Base-by-base conservation (phyloP, 2,888 invertebrate species). In the Ptilodon capucinus region DNA sequence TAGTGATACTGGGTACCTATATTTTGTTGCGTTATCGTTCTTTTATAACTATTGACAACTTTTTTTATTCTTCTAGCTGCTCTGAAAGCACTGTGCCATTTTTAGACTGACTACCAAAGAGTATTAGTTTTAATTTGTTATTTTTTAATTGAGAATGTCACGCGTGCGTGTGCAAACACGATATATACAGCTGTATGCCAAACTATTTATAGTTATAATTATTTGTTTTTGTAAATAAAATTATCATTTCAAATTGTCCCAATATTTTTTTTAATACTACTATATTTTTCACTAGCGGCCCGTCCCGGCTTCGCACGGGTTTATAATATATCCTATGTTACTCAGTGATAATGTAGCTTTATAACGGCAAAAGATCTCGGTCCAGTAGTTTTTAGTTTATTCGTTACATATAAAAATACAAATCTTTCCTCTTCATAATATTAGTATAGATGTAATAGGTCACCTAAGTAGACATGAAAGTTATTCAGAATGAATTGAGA, bases 101-200 rank as follows among this genome's bases (percentile, higher is more conserved):
- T 19, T 70, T 70, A 81, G 83, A 84, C 85, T 84, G 84, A 85
- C 70, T 73, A 42, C 82, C 80, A 82, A 84, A 85, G 77, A 82
- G 81, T 81, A 81, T 81, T 79, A 78, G 65, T 68, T 67, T 68
- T 72, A 66, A 51, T 65, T 72, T 69, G 64, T 75, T 70, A 64
- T 68, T 73, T 67, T 52, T 56, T 54, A 52, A 53, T 51, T 56
- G 49, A 54, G 34, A 44, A 48, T 13, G 8, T 11, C 63, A 44
- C 59, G 47, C 64, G 46, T 60, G 51, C 28, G 25, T 49, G 43
- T 58, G 61, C 55, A 60, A 59, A 48, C 45, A 41, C 38, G 19
- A 42, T 8, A 21, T 21, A 28, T 49, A 42, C 51, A 57, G 48
- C 48, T 54, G 53, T 64, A 64, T 54, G 67, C 75, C 73, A 78